Conservation (phyloP, 1,140 invertebrate genomes). For the Bathynomus jamesi region DNA sequence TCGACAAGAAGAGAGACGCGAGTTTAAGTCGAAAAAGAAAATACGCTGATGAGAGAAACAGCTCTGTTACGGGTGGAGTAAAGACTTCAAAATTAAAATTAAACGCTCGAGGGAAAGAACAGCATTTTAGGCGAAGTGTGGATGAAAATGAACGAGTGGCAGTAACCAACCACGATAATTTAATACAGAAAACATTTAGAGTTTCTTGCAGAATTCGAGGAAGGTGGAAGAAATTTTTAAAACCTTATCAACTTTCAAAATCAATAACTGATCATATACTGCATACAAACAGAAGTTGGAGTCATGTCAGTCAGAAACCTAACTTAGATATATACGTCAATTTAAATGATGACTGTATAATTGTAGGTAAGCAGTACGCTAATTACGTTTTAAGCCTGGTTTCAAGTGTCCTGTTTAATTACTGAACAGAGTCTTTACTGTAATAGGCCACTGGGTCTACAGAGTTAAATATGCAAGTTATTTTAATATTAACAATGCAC, state of each 20-base stretch:
- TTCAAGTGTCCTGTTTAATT: too few relatives aligned
- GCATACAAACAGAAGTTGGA: not conserved
- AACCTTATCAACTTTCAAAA: not conserved
- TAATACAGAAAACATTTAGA: not conserved
- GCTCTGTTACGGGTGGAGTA: too few relatives aligned
- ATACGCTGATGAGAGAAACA: too few relatives aligned
- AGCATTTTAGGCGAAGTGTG: not conserved
- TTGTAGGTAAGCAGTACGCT: not conserved
- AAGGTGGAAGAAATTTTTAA: not conserved
- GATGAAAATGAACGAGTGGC: not conserved
- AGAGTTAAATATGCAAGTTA: too few relatives aligned
- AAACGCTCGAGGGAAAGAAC: not conserved
- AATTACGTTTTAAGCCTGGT: too few relatives aligned
- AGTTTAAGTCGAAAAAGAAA: too few relatives aligned
- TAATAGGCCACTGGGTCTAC: too few relatives aligned
- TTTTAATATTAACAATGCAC: too few relatives aligned
- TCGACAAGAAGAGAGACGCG: not conserved
- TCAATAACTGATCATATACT: not conserved
- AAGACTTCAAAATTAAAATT: too few relatives aligned
- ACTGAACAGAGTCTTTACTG: too few relatives aligned
- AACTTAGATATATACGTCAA: not conserved
- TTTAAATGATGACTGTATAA: not conserved
- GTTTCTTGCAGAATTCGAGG: not conserved
- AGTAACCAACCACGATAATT: not conserved
- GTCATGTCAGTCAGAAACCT: not conserved